Percentiles rank a stretch among this genome's conserved stretches.
These are phyloP conservation scores for Chinchilla lanigera DNA, from an alignment of 2,113 vertebrate genomes.

Conservation along the genomic window DNA sequence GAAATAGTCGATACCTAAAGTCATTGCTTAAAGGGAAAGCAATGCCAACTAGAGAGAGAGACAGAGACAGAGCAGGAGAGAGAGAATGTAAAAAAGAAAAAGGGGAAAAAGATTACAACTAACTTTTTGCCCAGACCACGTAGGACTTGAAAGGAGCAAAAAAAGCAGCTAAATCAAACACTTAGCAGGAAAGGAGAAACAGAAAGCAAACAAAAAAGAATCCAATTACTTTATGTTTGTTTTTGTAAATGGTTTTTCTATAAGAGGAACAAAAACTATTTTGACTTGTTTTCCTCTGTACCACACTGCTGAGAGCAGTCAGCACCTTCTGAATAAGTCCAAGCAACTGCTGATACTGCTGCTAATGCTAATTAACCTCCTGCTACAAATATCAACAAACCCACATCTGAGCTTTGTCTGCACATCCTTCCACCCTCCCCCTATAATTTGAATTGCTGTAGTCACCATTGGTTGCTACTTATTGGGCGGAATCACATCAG, in stretches of 20 bases:
- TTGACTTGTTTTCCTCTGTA: conserved; percentile 78
- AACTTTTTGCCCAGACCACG: conserved; percentile 69
- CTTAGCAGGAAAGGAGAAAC: conserved; percentile 78
- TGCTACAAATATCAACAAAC: conserved; percentile 77
- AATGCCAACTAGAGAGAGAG: neutral
- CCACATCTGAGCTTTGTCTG: conserved; percentile 69
- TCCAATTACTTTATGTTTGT: conserved; percentile 87
- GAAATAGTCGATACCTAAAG: conserved; percentile 37
- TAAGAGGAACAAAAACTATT: conserved; percentile 73
- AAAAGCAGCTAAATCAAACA: conserved; percentile 83
- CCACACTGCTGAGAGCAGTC: conserved; percentile 75
- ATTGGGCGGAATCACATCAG: conserved; percentile 44
- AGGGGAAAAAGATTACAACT: conserved; percentile 24
- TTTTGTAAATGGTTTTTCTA: conserved; percentile 84
- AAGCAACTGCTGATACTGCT: conserved; percentile 74
- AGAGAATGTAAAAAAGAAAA: conserved; percentile 20
- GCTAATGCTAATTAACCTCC: conserved; percentile 83
- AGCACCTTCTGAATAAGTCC: conserved; percentile 69
- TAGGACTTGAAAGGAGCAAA: conserved; percentile 77
- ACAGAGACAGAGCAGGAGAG: too few species aligned
- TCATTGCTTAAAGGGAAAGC: conserved; percentile 42
- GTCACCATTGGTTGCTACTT: conserved; percentile 63
- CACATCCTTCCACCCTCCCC: conserved; percentile 1
- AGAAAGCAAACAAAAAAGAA: conserved; percentile 82
- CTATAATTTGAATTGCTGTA: conserved; percentile 61